Conservation (phyloP, 2,888 invertebrate species). For the Amblyjoppa fuscipennis region DNA sequence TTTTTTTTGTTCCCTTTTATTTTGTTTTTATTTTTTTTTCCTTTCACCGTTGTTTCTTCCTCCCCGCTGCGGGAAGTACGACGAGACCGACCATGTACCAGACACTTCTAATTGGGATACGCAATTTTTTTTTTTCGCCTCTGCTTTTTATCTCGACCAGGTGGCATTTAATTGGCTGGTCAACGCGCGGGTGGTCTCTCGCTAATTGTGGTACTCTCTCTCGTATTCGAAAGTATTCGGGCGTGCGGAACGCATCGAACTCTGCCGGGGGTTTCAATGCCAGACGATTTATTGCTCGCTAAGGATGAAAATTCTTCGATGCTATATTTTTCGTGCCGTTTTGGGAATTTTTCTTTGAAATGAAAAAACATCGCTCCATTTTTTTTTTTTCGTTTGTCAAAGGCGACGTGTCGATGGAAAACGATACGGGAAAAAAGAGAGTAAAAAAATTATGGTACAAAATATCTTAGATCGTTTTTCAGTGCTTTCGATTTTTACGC, state of each 20-base stretch:
- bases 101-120: constrained; percentile 75
- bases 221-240: background rate
- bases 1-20: background rate
- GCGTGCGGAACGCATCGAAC: constrained; percentile 19
- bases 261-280: background rate
- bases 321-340: background rate
- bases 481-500: constrained; percentile 24
- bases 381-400: background rate
- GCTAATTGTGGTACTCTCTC: constrained; percentile 55
- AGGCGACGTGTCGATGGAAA: background rate
- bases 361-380: background rate
- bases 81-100: constrained; percentile 1
- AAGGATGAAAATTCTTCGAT: background rate
- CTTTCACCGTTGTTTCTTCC: constrained; percentile 17
- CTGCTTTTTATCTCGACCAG: constrained; percentile 52
- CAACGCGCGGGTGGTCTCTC: constrained; percentile 72
- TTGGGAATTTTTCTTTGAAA: background rate
- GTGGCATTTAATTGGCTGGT: constrained; percentile 75
- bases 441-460: background rate
- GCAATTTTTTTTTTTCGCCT: constrained; percentile 68
- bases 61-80: background rate
- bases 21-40: background rate
- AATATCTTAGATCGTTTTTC: background rate
- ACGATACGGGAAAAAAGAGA: background rate
- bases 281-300: constrained; percentile 8